Evolutionary conservation across 2,797 vertebrate species (phyloP), one percentile per base, ranked within the genome.

Genomic region (Macropus fuliginosus): DNA sequence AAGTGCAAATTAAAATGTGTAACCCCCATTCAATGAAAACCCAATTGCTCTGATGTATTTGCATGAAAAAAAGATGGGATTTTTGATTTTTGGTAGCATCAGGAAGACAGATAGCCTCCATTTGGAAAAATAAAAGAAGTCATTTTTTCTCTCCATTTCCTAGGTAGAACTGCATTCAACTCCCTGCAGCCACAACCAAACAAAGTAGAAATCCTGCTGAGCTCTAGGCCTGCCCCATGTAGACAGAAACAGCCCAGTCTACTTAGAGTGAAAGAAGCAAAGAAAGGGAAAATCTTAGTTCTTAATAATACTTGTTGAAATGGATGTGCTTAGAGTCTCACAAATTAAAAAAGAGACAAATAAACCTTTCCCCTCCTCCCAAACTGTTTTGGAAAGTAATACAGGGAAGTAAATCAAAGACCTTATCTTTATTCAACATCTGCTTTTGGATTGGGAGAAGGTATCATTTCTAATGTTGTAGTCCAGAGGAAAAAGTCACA

Each of bases 131-230:
- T 46, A 87, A 87, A 87, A 87, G 74, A 50, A 50, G 74, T 24
- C 74, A 87, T 87, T 87, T 87, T 87, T 87, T 87, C 74, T 87
- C 24, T 87, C 40, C 40, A 87, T 87, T 87, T 87, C 74, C 74
- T 87, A 50, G 74, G 40, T 87, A 81, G 74, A 81, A 46, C 6
- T 81, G 40, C 74, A 46, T 87, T 87, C 40, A 87, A 87, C 74
- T 27, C 40, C 74, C 74, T 87, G 74, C 74, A 87, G 74, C 24
- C 31, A 87, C 74, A 87, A 40, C 74, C 74, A 87, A 50, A 87
- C 74, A 87, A 87, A 87, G 40, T 4, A 50, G 74, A 87, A 87
- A 50, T 2, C 74, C 24, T 87, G 24, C 74, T 81, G 74, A 27
- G n/a, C 21, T 81, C 74, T 81, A 46, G 40, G 21, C 21, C 74